Evolutionary conservation across 2,113 vertebrate species (phyloP).

Genomic region (Nannobrachium achirus): DNA sequence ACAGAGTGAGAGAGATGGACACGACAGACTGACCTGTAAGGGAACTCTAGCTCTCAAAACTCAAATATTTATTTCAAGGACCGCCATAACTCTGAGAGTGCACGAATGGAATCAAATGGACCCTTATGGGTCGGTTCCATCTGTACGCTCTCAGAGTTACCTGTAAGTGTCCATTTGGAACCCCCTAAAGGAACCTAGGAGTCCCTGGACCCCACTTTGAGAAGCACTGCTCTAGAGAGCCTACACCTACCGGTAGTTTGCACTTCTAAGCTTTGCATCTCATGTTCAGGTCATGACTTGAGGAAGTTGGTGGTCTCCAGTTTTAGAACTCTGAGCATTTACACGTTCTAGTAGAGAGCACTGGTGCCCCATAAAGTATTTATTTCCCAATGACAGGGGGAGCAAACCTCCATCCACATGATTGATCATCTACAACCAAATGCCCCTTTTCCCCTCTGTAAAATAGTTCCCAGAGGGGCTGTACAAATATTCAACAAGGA

Average conservation of each 20-base stretch:
- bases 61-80: no score
- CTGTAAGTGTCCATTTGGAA: no score
- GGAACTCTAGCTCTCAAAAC: no score
- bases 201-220: no score
- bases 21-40: no score
- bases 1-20: no score
- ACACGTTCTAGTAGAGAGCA: not conserved
- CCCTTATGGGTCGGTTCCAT: no score
- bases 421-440: not conserved
- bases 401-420: not conserved
- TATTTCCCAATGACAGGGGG: conserved; percentile 1
- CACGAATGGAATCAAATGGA: no score
- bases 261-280: not conserved
- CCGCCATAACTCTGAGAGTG: no score
- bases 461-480: not conserved
- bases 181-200: no score
- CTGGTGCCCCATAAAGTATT: not conserved
- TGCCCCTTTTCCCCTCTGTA: not conserved
- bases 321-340: not conserved
- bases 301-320: not conserved
- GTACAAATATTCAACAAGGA: conserved; percentile 10
- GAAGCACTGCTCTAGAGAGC: not conserved
- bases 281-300: conserved; percentile 5
- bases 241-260: no score
- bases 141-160: no score